Evolutionary conservation across 2,797 vertebrate genomes (phyloP).

Genomic region (Halcyon badia): DNA sequence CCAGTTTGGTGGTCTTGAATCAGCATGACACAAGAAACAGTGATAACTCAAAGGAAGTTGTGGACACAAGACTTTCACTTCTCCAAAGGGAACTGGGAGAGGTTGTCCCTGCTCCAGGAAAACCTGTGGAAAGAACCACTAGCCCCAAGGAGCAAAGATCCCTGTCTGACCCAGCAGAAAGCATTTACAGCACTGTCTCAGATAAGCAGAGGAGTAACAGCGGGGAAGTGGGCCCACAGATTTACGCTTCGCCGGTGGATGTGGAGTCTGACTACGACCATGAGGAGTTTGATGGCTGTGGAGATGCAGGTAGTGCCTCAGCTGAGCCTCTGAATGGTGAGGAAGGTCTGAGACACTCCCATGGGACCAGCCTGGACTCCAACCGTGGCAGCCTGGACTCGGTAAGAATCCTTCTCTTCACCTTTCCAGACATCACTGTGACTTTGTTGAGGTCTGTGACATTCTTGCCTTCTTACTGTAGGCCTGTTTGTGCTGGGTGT

Average conservation of each 20-base stretch:
- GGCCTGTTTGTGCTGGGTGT: background rate
- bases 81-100: background rate
- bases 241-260: conserved; percentile 80
- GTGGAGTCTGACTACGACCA: conserved; percentile 92
- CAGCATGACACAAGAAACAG: conserved; percentile 34
- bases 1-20: conserved; percentile 65
- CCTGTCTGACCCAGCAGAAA: conserved; percentile 50
- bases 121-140: background rate
- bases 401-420: conserved; percentile 78
- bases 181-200: conserved; percentile 76
- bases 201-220: conserved; percentile 63
- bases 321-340: conserved; percentile 87
- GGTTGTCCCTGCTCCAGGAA: background rate
- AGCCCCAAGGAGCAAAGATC: conserved; percentile 32
- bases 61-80: conserved; percentile 11
- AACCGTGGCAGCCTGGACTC: conserved; percentile 91
- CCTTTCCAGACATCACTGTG: background rate
- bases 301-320: conserved; percentile 83
- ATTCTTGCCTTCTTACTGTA: background rate
- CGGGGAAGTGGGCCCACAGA: conserved; percentile 66
- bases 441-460: background rate
- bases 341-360: conserved; percentile 84
- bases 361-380: conserved; percentile 89
- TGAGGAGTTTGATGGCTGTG: conserved; percentile 90
- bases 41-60: conserved; percentile 16